These are phyloP conservation scores for Onthophagus taurus DNA, from an alignment of 1,140 invertebrate species.

Conservation along the genomic window DNA sequence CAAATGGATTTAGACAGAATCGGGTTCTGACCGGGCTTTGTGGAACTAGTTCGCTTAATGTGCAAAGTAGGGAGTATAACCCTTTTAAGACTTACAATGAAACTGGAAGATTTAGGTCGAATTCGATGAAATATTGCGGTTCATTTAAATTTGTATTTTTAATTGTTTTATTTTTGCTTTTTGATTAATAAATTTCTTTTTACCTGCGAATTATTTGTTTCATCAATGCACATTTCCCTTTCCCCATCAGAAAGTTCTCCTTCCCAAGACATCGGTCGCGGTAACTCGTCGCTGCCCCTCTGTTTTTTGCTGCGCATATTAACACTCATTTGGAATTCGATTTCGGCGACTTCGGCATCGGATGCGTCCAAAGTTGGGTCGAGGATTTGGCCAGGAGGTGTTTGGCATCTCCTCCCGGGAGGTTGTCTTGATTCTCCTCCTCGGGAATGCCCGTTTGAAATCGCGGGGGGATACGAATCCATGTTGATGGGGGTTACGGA, in stretches of 20 bases:
- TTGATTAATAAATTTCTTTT: neutral
- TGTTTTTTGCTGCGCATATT: constrained; percentile 31
- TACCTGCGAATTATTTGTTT: constrained; percentile 24
- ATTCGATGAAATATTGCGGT: too few relatives aligned
- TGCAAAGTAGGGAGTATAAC: neutral
- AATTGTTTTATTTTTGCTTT: neutral
- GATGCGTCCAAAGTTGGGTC: constrained; percentile 23
- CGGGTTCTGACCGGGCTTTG: too few relatives aligned
- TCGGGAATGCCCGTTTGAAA: constrained; percentile 17
- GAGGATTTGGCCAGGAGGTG: constrained; percentile 14
- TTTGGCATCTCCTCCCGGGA: neutral
- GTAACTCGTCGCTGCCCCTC: constrained; percentile 22
- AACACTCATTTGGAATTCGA: constrained; percentile 32
- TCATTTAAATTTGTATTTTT: too few relatives aligned
- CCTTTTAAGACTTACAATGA: too few relatives aligned
- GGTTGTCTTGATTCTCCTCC: constrained; percentile 7
- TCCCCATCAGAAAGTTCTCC: constrained; percentile 75
- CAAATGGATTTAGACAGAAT: too few relatives aligned
- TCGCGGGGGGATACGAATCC: constrained; percentile 26
- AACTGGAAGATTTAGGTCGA: too few relatives aligned
- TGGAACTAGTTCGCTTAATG: neutral
- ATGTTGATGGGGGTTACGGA: constrained; percentile 38
- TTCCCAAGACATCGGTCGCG: constrained; percentile 83
- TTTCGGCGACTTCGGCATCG: constrained; percentile 36
- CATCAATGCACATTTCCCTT: constrained; percentile 37